phyloP scores from a whole-genome alignment of 2,113 vertebrate species.

The Cardinalis cardinalis region DNA sequence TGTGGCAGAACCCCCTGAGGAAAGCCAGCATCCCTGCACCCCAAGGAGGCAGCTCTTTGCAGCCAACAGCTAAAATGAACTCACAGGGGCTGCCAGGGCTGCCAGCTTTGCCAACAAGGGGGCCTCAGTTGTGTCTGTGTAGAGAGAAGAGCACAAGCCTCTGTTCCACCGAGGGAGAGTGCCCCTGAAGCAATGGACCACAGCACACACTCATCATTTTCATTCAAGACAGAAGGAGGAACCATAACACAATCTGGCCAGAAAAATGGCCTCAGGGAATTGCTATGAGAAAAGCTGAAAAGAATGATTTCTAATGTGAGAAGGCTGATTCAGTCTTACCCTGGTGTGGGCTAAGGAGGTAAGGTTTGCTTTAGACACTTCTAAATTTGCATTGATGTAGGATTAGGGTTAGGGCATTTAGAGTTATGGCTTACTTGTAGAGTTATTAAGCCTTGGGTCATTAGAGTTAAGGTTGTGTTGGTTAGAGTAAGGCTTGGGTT shows the following conservation, averaged over 20 bases:
- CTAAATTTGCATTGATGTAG: not conserved
- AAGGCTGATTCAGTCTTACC: not conserved
- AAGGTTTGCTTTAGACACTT: not conserved
- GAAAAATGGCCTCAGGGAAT: not conserved
- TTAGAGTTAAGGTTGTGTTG: not conserved
- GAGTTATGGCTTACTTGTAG: not conserved
- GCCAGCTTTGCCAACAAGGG: not conserved
- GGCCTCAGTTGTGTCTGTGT: accelerated
- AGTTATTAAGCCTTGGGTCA: not conserved
- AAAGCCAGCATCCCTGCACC: not conserved
- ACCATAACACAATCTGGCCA: not conserved
- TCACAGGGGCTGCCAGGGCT: not conserved
- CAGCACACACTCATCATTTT: accelerated
- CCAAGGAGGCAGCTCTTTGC: not conserved
- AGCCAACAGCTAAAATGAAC: not conserved
- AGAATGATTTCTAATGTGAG: not conserved
- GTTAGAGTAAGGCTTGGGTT: not conserved
- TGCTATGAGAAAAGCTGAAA: not conserved
- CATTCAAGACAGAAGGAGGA: not conserved
- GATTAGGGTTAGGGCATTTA: not conserved
- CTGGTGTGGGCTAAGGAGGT: not conserved
- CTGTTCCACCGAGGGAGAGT: not conserved
- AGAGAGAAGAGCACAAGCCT: not conserved
- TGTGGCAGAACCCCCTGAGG: not conserved
- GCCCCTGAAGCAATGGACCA: not conserved